Conservation (phyloP, 2,113 vertebrate genomes). For the Empidonax traillii region DNA sequence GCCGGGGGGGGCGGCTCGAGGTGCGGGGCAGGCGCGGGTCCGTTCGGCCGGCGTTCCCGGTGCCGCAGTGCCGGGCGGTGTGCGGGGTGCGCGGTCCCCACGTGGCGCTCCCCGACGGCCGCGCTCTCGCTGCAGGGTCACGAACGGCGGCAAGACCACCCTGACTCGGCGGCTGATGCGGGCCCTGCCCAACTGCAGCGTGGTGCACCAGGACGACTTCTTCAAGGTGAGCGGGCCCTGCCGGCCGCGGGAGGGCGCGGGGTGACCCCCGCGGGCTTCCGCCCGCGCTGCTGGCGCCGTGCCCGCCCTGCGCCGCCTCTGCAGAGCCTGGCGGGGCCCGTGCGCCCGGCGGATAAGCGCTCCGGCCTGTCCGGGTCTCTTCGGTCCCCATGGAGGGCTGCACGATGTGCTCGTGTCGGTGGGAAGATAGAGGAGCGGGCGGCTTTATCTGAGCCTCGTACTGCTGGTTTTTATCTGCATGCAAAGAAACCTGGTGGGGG, state of each 20-base stretch:
- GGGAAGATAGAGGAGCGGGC: background rate
- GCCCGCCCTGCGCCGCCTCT: background rate
- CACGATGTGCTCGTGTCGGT: background rate
- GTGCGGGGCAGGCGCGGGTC: background rate
- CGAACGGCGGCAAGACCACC: constrained; percentile 94
- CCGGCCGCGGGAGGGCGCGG: background rate
- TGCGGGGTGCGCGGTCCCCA: background rate
- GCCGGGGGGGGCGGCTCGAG: background rate
- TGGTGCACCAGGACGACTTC: constrained; percentile 94
- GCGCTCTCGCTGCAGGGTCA: constrained; percentile 75
- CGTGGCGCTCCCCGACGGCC: background rate
- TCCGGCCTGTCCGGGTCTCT: rapidly evolving
- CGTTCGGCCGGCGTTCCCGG: background rate
- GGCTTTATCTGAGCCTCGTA: background rate
- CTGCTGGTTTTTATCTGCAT: background rate
- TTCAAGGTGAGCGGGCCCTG: constrained; percentile 84
- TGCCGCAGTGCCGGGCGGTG: background rate
- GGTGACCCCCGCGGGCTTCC: background rate
- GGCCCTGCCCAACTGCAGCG: constrained; percentile 89
- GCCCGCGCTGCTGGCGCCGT: background rate
- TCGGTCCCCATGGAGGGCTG: rapidly evolving
- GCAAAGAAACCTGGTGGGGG: background rate
- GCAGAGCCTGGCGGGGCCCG: background rate
- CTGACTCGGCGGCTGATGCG: constrained; percentile 81
- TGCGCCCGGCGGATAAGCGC: background rate